Conservation (phyloP, 2,113 vertebrate species). For the Pteropus alecto region DNA sequence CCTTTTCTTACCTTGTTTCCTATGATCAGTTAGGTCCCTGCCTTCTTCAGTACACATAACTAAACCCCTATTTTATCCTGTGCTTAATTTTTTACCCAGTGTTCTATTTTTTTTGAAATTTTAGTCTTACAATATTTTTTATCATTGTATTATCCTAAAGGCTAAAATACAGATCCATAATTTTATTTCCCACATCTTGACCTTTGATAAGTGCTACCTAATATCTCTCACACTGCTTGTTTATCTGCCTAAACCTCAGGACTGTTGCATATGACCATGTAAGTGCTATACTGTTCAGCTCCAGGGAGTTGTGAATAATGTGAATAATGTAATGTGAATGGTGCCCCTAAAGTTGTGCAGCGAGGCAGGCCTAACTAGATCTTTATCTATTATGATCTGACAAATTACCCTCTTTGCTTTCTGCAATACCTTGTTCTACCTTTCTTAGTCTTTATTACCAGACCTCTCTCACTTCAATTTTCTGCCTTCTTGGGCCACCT, state of each 20-base stretch:
- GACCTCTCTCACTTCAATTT: background rate
- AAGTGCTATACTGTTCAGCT: background rate
- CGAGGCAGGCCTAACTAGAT: background rate
- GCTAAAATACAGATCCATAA: background rate
- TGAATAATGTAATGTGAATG: background rate
- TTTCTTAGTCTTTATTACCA: background rate
- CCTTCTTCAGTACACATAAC: background rate
- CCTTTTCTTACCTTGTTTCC: background rate
- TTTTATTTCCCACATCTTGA: background rate
- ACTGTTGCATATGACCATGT: background rate
- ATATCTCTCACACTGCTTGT: background rate
- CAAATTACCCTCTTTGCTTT: background rate
- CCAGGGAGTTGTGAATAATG: background rate
- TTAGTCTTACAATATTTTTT: background rate
- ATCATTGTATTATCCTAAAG: background rate
- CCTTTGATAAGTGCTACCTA: background rate
- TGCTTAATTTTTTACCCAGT: background rate
- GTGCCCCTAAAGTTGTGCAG: background rate
- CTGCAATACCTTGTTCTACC: background rate
- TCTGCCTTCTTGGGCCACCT: background rate
- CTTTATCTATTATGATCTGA: background rate
- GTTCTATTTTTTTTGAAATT: background rate
- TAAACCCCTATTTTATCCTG: background rate
- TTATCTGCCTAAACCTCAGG: background rate
- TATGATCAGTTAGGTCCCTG: background rate